Evolutionary conservation across 2,797 vertebrate genomes (phyloP), one percentile per base, ranked within the genome.

Genomic region (Brachyalestes nurse): DNA sequence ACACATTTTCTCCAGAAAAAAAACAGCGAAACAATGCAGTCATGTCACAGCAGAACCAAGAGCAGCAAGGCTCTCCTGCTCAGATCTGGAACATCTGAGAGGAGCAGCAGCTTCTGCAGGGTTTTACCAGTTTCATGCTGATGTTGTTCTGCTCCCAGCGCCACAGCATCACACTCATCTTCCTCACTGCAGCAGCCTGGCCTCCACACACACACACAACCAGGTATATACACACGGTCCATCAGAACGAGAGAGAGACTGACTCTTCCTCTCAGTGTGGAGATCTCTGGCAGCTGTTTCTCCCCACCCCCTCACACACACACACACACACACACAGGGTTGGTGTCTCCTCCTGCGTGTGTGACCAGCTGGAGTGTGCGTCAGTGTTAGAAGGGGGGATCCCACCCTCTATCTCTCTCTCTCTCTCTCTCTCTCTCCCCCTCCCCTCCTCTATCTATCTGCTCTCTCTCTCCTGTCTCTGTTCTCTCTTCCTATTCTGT

Each of bases 151-250:
- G 95, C 17, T 98, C 96, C 96, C 97, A 97, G 84, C 94, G 94
- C 93, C 96, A 97, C 87, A 97, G 92, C 95, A 96, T 95, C 92
- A 91, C 83, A 91, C 93, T 98, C 96, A 97, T 98, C 83, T 90
- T 94, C 89, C 69, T 77, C 70, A 79, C 19, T 60, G 93, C 95
- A 93, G 92, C 96, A 96, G 94, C 91, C 88, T 84, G 81, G 88
- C 83, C 76, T 70, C 76, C 42, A 38, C 61, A 60, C 28, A 73
- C 67, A 45, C 77, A 73, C 57, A 65, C 42, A 13, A 28, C 28
- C 17, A 5, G 88, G 86, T 28, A 28, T 28, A 82, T 84, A 88
- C 72, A 75, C 51, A 77, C 84, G 12, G 82, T 82, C 75, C 90
- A 87, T 53, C 60, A 65, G 38, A 55, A 60, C n/a, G 19, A 75